Evolutionary conservation across 1,140 invertebrate genomes (phyloP), one percentile per base, ranked within the genome.

Genomic region (Polypedilum pembai): DNA sequence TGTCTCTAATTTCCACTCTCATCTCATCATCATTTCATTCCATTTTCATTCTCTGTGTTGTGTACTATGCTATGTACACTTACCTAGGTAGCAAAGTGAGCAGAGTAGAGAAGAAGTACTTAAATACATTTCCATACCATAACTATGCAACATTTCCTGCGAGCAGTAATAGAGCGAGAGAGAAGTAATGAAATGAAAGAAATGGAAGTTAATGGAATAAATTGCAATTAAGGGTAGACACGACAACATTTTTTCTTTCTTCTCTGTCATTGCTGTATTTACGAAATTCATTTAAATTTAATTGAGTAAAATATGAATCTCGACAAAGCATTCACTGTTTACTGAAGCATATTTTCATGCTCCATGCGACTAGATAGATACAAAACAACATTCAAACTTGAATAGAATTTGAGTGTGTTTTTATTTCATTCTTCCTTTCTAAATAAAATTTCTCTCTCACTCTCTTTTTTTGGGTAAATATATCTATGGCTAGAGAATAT

Each of bases 21-120:
- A n/a, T 56, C 45, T 56, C n/a, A 56, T 56, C 45, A 56, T 56
- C 45, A 56, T 56, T 15, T 56, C 45, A 56, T 56, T 56, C n/a
- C 45, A n/a, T 56, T 56, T 56, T 33, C 24, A n/a, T n/a, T n/a
- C n/a, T n/a, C n/a, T n/a, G n/a, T n/a, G n/a, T n/a, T n/a, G n/a
- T n/a, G n/a, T 33, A 33, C 24, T 33, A 1, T 33, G 24, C 24
- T 5, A 33, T 33, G 5, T 33, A 33, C 24, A 33, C 5, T 33
- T 33, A 33, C 24, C 24, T 33, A n/a, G n/a, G 2, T 33, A 33
- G 24, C 24, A 33, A 33, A 33, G 24, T 33, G 24, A 33, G 5
- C 8, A 56, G 10, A 12, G 10, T 56, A 15, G n/a, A 56, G 45
- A 56, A 15, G n/a, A n/a, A 2, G n/a, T 56, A 3, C 45, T 56